Conservation (phyloP, 2,888 invertebrate genomes). For the Tenthredo mesomela region DNA sequence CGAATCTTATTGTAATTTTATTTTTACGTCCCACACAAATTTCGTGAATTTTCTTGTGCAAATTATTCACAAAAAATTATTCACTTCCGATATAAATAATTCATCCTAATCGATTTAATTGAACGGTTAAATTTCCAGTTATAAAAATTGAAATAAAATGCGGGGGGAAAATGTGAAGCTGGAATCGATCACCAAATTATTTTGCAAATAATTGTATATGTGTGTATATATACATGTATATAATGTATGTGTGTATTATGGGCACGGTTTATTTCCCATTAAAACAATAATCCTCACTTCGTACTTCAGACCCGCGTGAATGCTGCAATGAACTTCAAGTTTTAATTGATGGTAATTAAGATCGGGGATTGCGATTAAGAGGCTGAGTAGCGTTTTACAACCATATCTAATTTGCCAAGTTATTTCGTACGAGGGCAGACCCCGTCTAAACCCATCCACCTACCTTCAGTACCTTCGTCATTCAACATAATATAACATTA, state of each 20-base stretch:
- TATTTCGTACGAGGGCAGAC: conserved; percentile 31
- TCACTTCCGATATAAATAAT: too few relatives aligned
- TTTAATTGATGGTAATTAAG: conserved; percentile 50
- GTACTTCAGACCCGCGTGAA: conserved; percentile 27
- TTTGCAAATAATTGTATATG: not conserved
- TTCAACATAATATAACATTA: not conserved
- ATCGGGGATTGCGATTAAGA: conserved; percentile 45
- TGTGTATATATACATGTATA: not conserved
- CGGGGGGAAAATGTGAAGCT: not conserved
- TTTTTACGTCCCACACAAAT: too few relatives aligned
- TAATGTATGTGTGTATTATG: too few relatives aligned
- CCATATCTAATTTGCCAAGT: conserved; percentile 40
- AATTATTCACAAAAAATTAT: too few relatives aligned
- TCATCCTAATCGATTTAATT: too few relatives aligned
- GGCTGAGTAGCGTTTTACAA: conserved; percentile 48
- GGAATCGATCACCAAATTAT: not conserved
- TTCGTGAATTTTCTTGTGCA: too few relatives aligned
- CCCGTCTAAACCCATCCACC: conserved; percentile 9
- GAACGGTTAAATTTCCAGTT: too few relatives aligned
- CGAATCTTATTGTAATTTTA: too few relatives aligned
- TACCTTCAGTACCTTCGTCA: not conserved
- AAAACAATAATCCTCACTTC: conserved; percentile 32
- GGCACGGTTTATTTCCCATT: not conserved
- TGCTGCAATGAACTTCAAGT: conserved; percentile 38
- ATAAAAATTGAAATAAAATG: not conserved